phyloP scores from a whole-genome alignment of 1,140 invertebrate genomes.

The Papilio polytes region DNA sequence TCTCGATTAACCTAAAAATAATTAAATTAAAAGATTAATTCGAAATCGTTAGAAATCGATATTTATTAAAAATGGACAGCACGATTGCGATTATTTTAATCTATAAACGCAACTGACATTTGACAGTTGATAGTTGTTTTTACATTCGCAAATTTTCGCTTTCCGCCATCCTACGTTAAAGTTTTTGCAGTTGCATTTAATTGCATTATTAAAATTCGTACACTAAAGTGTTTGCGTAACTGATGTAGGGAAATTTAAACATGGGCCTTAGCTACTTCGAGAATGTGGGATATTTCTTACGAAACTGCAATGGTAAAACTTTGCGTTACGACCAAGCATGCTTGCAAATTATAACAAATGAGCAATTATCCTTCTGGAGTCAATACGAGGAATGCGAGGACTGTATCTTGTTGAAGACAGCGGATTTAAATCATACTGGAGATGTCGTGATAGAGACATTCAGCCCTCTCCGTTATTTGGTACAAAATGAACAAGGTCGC shows the following conservation, averaged over 20 bases:
- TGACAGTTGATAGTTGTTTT: constrained; percentile 42
- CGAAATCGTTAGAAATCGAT: not conserved
- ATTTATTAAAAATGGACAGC: not conserved
- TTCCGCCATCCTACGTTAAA: constrained; percentile 40
- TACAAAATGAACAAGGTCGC: constrained; percentile 58
- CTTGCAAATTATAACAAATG: constrained; percentile 65
- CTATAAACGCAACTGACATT: constrained; percentile 9
- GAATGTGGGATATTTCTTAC: constrained; percentile 68
- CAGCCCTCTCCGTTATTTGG: constrained; percentile 66
- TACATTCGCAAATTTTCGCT: constrained; percentile 38
- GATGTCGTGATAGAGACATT: constrained; percentile 63
- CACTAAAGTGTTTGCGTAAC: constrained; percentile 29
- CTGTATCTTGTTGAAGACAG: constrained; percentile 63
- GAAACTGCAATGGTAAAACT: constrained; percentile 61
- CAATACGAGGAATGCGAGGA: constrained; percentile 76
- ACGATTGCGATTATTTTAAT: not conserved
- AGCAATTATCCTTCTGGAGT: constrained; percentile 66
- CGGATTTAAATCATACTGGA: constrained; percentile 50
- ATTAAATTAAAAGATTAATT: too few species aligned
- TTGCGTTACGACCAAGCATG: constrained; percentile 74
- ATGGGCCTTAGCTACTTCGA: constrained; percentile 65
- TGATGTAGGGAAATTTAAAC: constrained; percentile 54
- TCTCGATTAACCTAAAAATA: too few species aligned
- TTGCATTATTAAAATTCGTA: constrained; percentile 47
- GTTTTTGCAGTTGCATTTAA: constrained; percentile 45